Conservation (phyloP, 2,888 invertebrate genomes). For the Plagiodera versicolora region DNA sequence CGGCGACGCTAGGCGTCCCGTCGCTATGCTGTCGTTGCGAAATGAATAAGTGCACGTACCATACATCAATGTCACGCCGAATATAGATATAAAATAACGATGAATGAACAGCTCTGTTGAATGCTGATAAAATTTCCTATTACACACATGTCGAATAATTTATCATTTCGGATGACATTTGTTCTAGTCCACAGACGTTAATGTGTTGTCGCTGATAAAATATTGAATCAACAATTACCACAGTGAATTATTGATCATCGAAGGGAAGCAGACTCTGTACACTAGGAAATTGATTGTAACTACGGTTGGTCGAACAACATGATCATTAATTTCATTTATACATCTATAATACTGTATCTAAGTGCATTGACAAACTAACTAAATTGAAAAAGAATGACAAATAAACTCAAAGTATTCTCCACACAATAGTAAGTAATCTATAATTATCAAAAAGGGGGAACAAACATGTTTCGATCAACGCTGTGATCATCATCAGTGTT, state of each 20-base stretch:
- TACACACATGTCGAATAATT: slow-evolving; percentile 55
- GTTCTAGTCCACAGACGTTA: slow-evolving; percentile 30
- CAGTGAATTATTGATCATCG: slow-evolving; percentile 20
- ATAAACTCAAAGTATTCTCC: too few relatives aligned
- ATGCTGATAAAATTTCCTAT: slow-evolving; percentile 57
- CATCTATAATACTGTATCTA: too few relatives aligned
- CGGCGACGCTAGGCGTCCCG: slow-evolving; percentile 44
- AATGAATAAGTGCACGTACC: slow-evolving; percentile 57
- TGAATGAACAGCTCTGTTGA: slow-evolving; percentile 56
- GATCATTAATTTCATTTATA: too few relatives aligned
- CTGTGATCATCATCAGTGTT: too few relatives aligned
- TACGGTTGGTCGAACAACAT: too few relatives aligned
- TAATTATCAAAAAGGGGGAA: too few relatives aligned
- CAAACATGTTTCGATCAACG: too few relatives aligned
- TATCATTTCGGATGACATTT: slow-evolving; percentile 48
- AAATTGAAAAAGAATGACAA: too few relatives aligned
- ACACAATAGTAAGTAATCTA: too few relatives aligned
- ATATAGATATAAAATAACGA: slow-evolving; percentile 58
- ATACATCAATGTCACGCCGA: slow-evolving; percentile 56
- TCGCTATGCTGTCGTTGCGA: slow-evolving; percentile 47
- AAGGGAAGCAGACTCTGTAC: background rate
- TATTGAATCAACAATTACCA: slow-evolving; percentile 24
- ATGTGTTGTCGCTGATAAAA: slow-evolving; percentile 30
- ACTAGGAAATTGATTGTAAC: background rate
- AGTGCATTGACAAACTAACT: too few relatives aligned